phyloP scores from a whole-genome alignment of 2,888 invertebrate species.

The Drosophila tanythrix region DNA sequence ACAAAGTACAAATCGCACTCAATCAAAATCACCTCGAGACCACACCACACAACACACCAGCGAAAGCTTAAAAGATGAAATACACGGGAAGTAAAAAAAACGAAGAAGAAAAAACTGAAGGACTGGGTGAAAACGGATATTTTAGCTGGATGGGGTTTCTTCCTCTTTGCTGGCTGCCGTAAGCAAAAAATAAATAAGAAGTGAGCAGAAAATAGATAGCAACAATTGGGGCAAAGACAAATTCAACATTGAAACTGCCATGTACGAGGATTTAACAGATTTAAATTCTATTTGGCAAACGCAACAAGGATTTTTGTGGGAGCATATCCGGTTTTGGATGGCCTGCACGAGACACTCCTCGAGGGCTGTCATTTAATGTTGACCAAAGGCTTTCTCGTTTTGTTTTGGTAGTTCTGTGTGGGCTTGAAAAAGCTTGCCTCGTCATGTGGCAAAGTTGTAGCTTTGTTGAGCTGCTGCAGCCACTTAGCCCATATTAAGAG shows the following conservation, averaged over 20 bases:
- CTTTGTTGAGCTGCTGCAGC: conserved; percentile 35
- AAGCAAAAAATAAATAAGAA: conserved; percentile 60
- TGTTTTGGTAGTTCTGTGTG: neutral
- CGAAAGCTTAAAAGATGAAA: conserved; percentile 67
- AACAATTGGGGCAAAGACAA: conserved; percentile 53
- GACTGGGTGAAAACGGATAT: conserved; percentile 15
- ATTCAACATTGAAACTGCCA: conserved; percentile 71
- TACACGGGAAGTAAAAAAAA: conserved; percentile 26
- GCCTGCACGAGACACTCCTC: conserved; percentile 31
- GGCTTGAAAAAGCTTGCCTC: conserved; percentile 52
- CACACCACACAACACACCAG: conserved; percentile 31
- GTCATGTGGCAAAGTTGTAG: conserved; percentile 35
- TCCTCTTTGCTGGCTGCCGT: conserved; percentile 4
- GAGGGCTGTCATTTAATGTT: conserved; percentile 64
- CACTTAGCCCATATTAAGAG: conserved; percentile 72
- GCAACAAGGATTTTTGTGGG: conserved; percentile 34
- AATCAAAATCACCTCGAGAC: conserved; percentile 77
- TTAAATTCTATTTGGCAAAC: conserved; percentile 77
- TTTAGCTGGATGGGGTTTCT: conserved; percentile 8
- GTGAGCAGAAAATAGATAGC: conserved; percentile 16
- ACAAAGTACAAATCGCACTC: conserved; percentile 79
- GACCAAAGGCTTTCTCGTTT: conserved; percentile 54
- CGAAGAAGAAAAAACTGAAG: neutral
- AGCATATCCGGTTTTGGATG: conserved; percentile 21
- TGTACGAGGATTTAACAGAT: conserved; percentile 78